These are phyloP conservation scores for Pseudachorutes palmiensis DNA, from an alignment of 1,140 invertebrate genomes.

Conservation along the genomic window DNA sequence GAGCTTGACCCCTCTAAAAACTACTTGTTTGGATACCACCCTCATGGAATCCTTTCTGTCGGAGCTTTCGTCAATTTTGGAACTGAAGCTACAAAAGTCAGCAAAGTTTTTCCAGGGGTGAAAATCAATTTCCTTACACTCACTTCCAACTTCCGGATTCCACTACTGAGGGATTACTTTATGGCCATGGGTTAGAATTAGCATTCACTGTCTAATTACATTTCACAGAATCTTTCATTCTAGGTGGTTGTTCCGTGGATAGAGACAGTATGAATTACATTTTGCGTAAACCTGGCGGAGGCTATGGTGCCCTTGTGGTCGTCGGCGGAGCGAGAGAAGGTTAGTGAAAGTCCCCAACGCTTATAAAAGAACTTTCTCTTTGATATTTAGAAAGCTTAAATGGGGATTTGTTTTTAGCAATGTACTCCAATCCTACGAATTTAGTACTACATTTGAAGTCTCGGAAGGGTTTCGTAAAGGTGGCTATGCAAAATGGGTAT, in stretches of 20 bases:
- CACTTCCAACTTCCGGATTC: conserved; percentile 68
- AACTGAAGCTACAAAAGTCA: conserved; percentile 64
- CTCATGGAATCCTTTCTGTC: conserved; percentile 69
- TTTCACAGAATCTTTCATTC: conserved; percentile 15
- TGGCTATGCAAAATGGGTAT: conserved; percentile 71
- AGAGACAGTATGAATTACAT: conserved; percentile 46
- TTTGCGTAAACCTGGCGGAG: conserved; percentile 44
- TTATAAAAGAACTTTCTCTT: background rate
- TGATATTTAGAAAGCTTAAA: conserved; percentile 51
- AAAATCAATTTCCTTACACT: conserved; percentile 63
- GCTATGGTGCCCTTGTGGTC: conserved; percentile 59
- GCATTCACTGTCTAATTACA: background rate
- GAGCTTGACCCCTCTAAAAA: conserved; percentile 70
- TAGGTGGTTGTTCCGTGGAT: conserved; percentile 50
- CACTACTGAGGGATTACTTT: conserved; percentile 67
- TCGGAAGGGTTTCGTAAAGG: conserved; percentile 66
- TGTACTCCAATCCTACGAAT: conserved; percentile 57
- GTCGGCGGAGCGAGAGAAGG: conserved; percentile 76
- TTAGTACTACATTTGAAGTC: conserved; percentile 61
- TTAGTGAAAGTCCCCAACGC: conserved; percentile 19
- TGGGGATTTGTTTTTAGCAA: conserved; percentile 72
- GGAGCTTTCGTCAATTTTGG: conserved; percentile 59
- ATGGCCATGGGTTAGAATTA: conserved; percentile 36
- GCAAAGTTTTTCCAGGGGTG: conserved; percentile 69
- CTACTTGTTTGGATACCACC: conserved; percentile 79